Evolutionary conservation across 2,113 vertebrate species (phyloP).

Genomic region (Siphamia tubifer): DNA sequence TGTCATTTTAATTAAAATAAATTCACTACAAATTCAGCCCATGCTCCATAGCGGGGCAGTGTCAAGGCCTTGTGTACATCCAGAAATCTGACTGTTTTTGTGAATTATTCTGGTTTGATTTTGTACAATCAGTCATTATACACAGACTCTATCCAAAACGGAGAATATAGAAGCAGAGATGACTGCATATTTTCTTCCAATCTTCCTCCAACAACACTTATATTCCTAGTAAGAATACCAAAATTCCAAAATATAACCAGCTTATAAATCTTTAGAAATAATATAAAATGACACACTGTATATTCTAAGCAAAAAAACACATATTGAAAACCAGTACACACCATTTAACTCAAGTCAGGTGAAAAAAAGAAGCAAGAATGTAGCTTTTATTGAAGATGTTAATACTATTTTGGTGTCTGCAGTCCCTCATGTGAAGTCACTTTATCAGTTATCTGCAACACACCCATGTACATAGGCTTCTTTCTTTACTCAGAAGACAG

Average conservation of each 20-base stretch:
- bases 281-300: too few relatives aligned
- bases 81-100: not conserved
- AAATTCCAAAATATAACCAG: too few relatives aligned
- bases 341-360: constrained; percentile 43
- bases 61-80: not conserved
- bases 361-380: constrained; percentile 8
- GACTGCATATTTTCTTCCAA: too few relatives aligned
- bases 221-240: too few relatives aligned
- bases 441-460: constrained; percentile 18
- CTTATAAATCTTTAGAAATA: too few relatives aligned
- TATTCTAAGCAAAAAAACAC: too few relatives aligned
- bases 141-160: too few relatives aligned
- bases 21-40: not conserved
- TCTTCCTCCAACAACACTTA: too few relatives aligned
- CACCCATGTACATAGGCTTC: not conserved
- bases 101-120: not conserved
- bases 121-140: too few relatives aligned
- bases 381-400: constrained; percentile 12
- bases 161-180: too few relatives aligned
- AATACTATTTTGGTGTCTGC: not conserved
- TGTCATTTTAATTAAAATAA: constrained; percentile 4
- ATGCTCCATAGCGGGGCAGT: not conserved
- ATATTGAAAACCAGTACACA: not conserved
- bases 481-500: not conserved
- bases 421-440: constrained; percentile 54